Conservation (phyloP, 2,888 invertebrate species). For the Acleris cristana region DNA sequence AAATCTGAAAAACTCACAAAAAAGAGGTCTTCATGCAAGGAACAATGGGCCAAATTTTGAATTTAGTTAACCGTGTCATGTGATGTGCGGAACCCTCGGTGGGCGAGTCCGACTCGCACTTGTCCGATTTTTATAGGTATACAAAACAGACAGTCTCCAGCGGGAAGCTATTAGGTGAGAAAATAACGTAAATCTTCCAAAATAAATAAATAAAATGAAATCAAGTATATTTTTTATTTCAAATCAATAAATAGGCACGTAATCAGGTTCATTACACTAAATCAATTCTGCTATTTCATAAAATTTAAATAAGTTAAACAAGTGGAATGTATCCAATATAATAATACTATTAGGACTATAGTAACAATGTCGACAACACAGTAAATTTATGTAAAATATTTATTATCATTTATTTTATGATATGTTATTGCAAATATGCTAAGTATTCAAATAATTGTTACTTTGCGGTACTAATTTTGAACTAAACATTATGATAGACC, state of each 20-base stretch:
- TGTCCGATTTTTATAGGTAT: too few species aligned
- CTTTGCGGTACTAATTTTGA: neutral
- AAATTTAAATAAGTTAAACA: conserved; percentile 49
- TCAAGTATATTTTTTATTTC: conserved; percentile 43
- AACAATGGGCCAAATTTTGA: too few species aligned
- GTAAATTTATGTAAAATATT: conserved; percentile 37
- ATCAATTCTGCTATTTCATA: conserved; percentile 34
- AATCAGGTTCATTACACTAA: conserved; percentile 52
- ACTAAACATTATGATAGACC: too few species aligned
- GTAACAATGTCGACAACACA: conserved; percentile 36
- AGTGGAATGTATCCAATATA: conserved; percentile 55
- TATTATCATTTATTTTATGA: conserved; percentile 33
- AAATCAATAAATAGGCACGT: conserved; percentile 60
- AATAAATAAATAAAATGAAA: neutral
- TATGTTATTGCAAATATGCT: conserved; percentile 24
- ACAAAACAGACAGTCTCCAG: too few species aligned
- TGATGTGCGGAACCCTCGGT: too few species aligned
- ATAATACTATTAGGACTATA: conserved; percentile 42
- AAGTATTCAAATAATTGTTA: conserved; percentile 1
- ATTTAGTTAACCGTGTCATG: too few species aligned
- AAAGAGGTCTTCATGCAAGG: too few species aligned
- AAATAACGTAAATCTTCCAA: neutral
- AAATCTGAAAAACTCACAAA: too few species aligned
- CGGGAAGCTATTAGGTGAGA: too few species aligned
- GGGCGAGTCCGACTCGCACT: too few species aligned